Evolutionary conservation across 2,113 vertebrate species (phyloP).

Genomic region (Scalopus aquaticus): DNA sequence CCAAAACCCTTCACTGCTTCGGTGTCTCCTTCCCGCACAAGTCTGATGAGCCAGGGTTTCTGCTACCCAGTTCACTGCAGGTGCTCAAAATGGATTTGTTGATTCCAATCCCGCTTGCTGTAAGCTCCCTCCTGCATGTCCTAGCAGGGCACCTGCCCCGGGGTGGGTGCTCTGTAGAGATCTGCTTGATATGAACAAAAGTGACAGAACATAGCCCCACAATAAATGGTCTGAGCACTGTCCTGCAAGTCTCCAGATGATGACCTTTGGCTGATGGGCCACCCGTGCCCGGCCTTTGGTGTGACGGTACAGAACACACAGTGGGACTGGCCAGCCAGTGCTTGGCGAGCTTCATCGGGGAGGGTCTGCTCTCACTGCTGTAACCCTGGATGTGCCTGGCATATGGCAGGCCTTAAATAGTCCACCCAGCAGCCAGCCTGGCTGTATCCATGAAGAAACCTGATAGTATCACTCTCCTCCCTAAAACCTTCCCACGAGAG

Average conservation of each 20-base stretch:
- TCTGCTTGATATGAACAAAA: background rate
- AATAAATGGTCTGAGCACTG: background rate
- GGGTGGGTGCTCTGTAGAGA: background rate
- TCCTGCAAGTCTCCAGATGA: background rate
- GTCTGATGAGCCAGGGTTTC: background rate
- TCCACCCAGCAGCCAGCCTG: background rate
- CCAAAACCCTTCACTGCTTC: background rate
- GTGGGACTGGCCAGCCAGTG: background rate
- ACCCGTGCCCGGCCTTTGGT: background rate
- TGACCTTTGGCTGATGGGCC: background rate
- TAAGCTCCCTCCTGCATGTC: background rate
- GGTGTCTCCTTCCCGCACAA: background rate
- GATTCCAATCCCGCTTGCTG: background rate
- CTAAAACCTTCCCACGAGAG: background rate
- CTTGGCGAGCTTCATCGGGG: background rate
- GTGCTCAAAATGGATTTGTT: background rate
- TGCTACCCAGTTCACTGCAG: background rate
- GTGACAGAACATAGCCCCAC: background rate
- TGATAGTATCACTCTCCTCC: background rate
- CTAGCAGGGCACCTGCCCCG: background rate
- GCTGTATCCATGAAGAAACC: background rate
- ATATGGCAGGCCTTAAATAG: background rate
- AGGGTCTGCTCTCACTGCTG: background rate
- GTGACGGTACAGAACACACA: background rate
- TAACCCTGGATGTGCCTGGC: background rate